phyloP scores from a whole-genome alignment of 2,888 invertebrate genomes.

The Pyrrhosoma nymphula region DNA sequence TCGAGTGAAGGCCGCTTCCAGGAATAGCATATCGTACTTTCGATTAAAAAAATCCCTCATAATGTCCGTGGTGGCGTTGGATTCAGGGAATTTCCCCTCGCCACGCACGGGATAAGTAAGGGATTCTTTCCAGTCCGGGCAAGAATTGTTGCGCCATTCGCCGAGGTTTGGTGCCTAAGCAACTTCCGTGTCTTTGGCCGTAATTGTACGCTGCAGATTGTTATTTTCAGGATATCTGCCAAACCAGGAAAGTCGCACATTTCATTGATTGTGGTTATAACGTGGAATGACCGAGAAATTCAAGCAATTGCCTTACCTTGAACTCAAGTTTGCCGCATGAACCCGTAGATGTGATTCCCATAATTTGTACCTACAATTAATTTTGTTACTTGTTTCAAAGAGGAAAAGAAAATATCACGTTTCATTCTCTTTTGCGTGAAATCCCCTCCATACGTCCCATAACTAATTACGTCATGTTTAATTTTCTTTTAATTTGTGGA shows the following conservation, averaged over 20 bases:
- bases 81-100: background rate
- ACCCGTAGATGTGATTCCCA: too few relatives aligned
- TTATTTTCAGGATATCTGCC: background rate
- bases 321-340: too few relatives aligned
- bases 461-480: too few relatives aligned
- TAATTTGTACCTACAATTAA: too few relatives aligned
- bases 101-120: background rate
- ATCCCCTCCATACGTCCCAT: too few relatives aligned
- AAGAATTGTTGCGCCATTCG: background rate
- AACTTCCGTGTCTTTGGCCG: background rate
- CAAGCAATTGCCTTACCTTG: too few relatives aligned
- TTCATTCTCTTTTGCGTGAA: too few relatives aligned
- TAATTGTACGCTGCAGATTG: background rate
- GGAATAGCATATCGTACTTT: constrained; percentile 20
- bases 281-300: background rate
- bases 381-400: too few relatives aligned
- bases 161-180: background rate
- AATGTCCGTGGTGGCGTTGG: background rate
- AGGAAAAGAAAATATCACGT: too few relatives aligned
- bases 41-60: background rate
- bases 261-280: background rate
- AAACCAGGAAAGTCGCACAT: background rate
- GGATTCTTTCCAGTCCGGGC: background rate
- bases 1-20: constrained; percentile 13
- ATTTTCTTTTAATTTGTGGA: too few relatives aligned